Evolutionary conservation across 1,140 invertebrate species (phyloP).

Genomic region (Calephelis nemesis): DNA sequence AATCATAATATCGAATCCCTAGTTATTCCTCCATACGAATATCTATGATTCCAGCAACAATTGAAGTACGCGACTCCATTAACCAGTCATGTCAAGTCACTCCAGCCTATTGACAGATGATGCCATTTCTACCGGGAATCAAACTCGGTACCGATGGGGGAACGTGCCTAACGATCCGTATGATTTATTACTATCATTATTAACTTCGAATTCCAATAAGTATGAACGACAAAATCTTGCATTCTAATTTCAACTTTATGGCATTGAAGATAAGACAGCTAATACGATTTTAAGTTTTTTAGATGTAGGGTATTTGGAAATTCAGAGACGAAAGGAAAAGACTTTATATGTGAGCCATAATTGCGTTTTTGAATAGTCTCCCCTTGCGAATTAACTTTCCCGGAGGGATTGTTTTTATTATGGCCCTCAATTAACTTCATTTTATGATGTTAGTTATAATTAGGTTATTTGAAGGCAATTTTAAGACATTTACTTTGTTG

Average conservation of each 20-base stretch:
- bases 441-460: conserved; percentile 24
- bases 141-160: conserved; percentile 64
- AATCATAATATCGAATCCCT: conserved; percentile 15
- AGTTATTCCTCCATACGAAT: conserved; percentile 17
- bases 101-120: conserved; percentile 72
- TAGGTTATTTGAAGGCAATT: conserved; percentile 20
- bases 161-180: conserved; percentile 74
- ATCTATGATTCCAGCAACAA: conserved; percentile 44
- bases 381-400: conserved; percentile 45
- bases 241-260: conserved; percentile 28
- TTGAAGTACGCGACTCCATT: conserved; percentile 65
- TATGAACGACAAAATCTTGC: conserved; percentile 36
- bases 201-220: conserved; percentile 34
- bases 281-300: neutral
- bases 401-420: conserved; percentile 38
- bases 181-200: conserved; percentile 78
- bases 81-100: conserved; percentile 72
- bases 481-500: neutral
- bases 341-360: conserved; percentile 52
- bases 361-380: conserved; percentile 60
- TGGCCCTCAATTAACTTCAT: conserved; percentile 30
- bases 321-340: conserved; percentile 39
- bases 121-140: conserved; percentile 75
- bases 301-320: conserved; percentile 29
- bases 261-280: neutral